Evolutionary conservation across 2,888 invertebrate genomes (phyloP), one percentile per base, ranked within the genome.

Genomic region (Xanthorhoe spadicearia): DNA sequence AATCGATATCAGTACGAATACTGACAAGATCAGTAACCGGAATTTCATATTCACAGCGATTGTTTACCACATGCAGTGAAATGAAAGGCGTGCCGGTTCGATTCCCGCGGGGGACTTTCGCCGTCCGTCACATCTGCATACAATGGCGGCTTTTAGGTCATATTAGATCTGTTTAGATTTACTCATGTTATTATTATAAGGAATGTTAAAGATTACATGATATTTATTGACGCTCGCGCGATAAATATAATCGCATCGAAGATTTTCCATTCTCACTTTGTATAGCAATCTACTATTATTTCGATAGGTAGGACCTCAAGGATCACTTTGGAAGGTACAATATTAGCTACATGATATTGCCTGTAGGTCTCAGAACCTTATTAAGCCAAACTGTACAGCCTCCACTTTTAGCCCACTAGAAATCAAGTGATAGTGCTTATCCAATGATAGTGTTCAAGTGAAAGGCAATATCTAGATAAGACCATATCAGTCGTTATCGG

Each of bases 121-220:
- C 91, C 87, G 83, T 87, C 83, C 81, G 81, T 83, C 83, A 78
- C 83, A 91, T 91, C 89, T 88, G 83, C 89, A 91, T 90, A 92
- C 91, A 92, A 92, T 90, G 82, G 77, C 53, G 57, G 51, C 49
- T 61, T 61, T 38, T 64, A 46, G 61, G 61, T 68, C 64, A 46
- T 52, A 28, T 4, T 28, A 64, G 28, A 53, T 49, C 15, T 35
- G 46, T 28, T 53, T 17, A 23, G 23, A 23, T 46, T n/a, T 2
- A 38, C 8, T 38, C 38, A 38, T 5, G 38, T 13, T 43, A 13
- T 43, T 13, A 13, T 43, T 13, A 43, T 43, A 43, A 43, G 10
- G 13, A 43, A 43, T 43, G 38, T 13, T 38, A 43, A 43, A 43
- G 38, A 43, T 43, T 43, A 43, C 38, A 43, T 43, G 38, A 13